Percentiles rank a stretch among this genome's conserved stretches.
Evolutionary conservation across 2,113 vertebrate genomes (phyloP).

Genomic region (Tachysurus fulvidraco): DNA sequence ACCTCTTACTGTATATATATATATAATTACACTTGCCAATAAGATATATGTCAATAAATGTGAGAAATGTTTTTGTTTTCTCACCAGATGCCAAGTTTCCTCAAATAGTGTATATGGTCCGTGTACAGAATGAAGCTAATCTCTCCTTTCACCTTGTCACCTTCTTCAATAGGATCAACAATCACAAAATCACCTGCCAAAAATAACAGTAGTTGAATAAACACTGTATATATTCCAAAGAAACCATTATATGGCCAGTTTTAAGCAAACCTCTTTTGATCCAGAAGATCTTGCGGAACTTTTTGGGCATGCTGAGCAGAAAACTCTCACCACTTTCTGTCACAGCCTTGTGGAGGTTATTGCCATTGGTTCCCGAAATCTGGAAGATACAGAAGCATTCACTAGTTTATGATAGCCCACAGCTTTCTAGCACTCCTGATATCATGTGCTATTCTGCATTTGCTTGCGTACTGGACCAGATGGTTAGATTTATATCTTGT

Average conservation of each 20-base stretch:
- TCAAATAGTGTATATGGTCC: slow-evolving; percentile 81
- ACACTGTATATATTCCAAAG: background rate
- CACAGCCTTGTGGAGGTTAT: slow-evolving; percentile 87
- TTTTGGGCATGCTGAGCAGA: slow-evolving; percentile 90
- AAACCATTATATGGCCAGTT: too few species aligned
- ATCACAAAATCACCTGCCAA: slow-evolving; percentile 84
- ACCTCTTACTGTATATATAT: background rate
- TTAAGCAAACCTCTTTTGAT: slow-evolving; percentile 86
- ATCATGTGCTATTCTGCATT: background rate
- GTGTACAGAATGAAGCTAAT: slow-evolving; percentile 86
- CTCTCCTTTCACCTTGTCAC: slow-evolving; percentile 90
- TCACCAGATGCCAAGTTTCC: slow-evolving; percentile 81
- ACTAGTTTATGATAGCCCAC: background rate
- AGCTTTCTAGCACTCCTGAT: background rate
- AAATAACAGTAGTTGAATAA: background rate
- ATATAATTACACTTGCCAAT: too few species aligned
- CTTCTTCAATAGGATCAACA: slow-evolving; percentile 89
- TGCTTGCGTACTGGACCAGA: too few species aligned
- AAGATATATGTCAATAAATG: background rate
- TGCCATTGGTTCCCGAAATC: slow-evolving; percentile 84
- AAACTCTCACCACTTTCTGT: slow-evolving; percentile 80
- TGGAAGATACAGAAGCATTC: slow-evolving; percentile 49
- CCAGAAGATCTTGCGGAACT: slow-evolving; percentile 92
- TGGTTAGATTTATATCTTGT: too few species aligned
- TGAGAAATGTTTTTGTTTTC: slow-evolving; percentile 13